Evolutionary conservation across 92 coral and sea anemone species (phyloP).

Genomic region (Umimayanthus kanabou): DNA sequence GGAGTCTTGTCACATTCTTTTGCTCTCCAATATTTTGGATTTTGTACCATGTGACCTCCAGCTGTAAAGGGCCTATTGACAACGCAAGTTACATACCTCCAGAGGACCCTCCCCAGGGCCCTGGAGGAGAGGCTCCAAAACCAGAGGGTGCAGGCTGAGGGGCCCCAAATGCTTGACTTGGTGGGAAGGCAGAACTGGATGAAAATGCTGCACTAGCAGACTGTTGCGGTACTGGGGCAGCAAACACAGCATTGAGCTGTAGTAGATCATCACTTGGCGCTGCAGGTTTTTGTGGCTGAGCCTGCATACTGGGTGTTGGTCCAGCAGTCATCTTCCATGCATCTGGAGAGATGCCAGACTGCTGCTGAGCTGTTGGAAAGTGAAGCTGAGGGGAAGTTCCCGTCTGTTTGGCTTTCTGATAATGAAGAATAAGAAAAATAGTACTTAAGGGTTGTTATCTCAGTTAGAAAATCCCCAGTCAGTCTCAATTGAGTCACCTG

Average conservation of each 20-base stretch:
- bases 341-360: slow-evolving; percentile 49
- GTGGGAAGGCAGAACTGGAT: slow-evolving; percentile 65
- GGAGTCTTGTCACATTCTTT: no score
- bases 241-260: slow-evolving; percentile 76
- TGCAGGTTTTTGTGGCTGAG: slow-evolving; percentile 29
- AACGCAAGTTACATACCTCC: slow-evolving; percentile 3
- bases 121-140: slow-evolving; percentile 52
- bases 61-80: no score
- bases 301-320: slow-evolving; percentile 43
- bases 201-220: slow-evolving; percentile 61
- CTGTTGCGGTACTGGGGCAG: slow-evolving; percentile 60
- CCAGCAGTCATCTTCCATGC: slow-evolving; percentile 47
- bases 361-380: slow-evolving; percentile 45
- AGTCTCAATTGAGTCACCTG: no score
- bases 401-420: slow-evolving; percentile 64
- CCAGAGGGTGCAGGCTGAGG: slow-evolving; percentile 62
- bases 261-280: slow-evolving; percentile 79
- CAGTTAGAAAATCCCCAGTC: background rate
- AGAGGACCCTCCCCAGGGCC: slow-evolving; percentile 62
- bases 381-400: slow-evolving; percentile 43
- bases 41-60: no score
- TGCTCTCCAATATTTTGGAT: no score
- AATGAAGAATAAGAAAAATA: background rate
- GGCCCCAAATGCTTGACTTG: slow-evolving; percentile 77
- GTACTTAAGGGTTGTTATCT: background rate